Evolutionary conservation across 2,797 vertebrate genomes (phyloP).

Genomic region (Menidia menidia): DNA sequence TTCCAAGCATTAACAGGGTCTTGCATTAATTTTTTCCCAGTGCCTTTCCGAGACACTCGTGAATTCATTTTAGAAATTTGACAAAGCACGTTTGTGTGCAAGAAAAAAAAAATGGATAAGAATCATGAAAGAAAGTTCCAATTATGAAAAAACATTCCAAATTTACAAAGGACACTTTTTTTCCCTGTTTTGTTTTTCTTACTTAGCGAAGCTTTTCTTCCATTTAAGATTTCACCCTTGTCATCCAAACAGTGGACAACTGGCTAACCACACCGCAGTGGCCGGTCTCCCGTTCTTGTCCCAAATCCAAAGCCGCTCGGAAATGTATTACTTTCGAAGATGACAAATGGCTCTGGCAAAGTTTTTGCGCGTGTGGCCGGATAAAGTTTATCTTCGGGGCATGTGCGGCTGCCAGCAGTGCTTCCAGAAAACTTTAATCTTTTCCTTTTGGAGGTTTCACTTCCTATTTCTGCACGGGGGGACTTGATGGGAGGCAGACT

Average conservation of each 20-base stretch:
- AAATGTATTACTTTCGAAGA: constrained; percentile 86
- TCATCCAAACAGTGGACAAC: constrained; percentile 39
- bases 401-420: constrained; percentile 87
- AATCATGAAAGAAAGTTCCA: not conserved
- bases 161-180: not conserved
- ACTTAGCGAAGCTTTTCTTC: constrained; percentile 3
- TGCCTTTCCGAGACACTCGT: not conserved
- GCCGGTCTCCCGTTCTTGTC: constrained; percentile 77
- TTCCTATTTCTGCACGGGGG: constrained; percentile 81
- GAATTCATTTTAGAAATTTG: not conserved
- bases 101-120: not conserved
- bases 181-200: not conserved
- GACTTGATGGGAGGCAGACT: constrained; percentile 84
- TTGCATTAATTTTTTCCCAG: not conserved
- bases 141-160: not conserved
- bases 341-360: constrained; percentile 88
- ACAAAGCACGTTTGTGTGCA: not conserved
- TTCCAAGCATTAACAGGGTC: constrained; percentile 5
- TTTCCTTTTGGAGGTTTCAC: constrained; percentile 81
- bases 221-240: constrained; percentile 22
- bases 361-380: constrained; percentile 83
- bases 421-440: constrained; percentile 90
- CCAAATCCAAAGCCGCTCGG: constrained; percentile 78
- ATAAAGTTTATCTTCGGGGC: constrained; percentile 89
- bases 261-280: constrained; percentile 47